Percentiles rank a stretch among this genome's conserved stretches.
Evolutionary conservation across 2,888 invertebrate species (phyloP).

Genomic region (Venusia cambrica): DNA sequence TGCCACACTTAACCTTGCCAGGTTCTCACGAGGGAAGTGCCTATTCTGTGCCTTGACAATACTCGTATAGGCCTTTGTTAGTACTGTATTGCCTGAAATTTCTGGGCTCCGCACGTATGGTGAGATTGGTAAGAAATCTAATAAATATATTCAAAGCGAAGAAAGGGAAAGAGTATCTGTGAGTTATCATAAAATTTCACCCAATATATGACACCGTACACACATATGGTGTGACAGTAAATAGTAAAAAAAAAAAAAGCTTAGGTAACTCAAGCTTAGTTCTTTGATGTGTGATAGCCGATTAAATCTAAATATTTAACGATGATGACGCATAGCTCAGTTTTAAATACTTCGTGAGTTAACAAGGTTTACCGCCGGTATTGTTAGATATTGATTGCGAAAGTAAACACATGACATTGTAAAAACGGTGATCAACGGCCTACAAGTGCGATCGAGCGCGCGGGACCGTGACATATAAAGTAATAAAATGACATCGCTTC

Average conservation of each 20-base stretch:
- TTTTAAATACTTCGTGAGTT: conserved; percentile 25
- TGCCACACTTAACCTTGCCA: conserved; percentile 79
- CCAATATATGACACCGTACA: too few relatives aligned
- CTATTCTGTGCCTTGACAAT: conserved; percentile 80
- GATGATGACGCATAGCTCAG: conserved; percentile 14
- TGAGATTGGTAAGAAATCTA: too few relatives aligned
- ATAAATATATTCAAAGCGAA: too few relatives aligned
- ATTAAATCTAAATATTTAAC: too few relatives aligned
- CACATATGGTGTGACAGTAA: too few relatives aligned
- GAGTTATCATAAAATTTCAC: too few relatives aligned
- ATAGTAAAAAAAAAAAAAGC: too few relatives aligned
- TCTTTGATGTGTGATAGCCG: too few relatives aligned
- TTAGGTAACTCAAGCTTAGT: too few relatives aligned
- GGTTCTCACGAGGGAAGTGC: conserved; percentile 81
- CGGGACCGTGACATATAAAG: conserved; percentile 74
- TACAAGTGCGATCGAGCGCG: conserved; percentile 76
- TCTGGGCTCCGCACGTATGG: conserved; percentile 14
- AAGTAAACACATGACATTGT: conserved; percentile 77
- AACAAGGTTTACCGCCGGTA: conserved; percentile 46
- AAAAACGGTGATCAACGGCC: conserved; percentile 71
- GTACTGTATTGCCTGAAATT: conserved; percentile 66
- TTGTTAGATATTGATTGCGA: conserved; percentile 66
- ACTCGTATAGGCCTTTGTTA: conserved; percentile 76
- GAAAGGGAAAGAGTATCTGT: too few relatives aligned
- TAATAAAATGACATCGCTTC: conserved; percentile 62